Conservation (phyloP, 1,140 invertebrate species). For the Sweltsa coloradensis region DNA sequence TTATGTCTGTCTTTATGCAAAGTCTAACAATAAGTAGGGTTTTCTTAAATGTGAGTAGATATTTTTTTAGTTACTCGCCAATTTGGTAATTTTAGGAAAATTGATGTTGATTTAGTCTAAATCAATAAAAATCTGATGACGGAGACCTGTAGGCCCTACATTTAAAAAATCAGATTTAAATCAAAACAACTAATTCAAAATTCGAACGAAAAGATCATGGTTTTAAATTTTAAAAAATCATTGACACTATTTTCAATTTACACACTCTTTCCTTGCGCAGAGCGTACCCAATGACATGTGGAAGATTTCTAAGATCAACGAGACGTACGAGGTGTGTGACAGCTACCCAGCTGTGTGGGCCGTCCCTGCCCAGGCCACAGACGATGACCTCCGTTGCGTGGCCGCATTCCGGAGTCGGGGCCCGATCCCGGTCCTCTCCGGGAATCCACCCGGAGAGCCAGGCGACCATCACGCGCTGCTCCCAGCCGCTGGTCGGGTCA, state of each 20-base stretch:
- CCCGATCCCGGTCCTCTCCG: slow-evolving; percentile 85
- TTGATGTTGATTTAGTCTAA: too few species aligned
- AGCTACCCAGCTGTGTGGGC: slow-evolving; percentile 93
- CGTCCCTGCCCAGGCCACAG: slow-evolving; percentile 74
- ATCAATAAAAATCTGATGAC: too few species aligned
- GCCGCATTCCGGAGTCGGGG: slow-evolving; percentile 76
- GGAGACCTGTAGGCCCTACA: too few species aligned
- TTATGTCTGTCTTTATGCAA: too few species aligned
- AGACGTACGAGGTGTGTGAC: slow-evolving; percentile 87
- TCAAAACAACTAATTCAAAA: too few species aligned
- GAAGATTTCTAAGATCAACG: slow-evolving; percentile 90
- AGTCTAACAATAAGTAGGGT: too few species aligned
- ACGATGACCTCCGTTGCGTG: slow-evolving; percentile 77
- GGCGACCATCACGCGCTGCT: slow-evolving; percentile 90
- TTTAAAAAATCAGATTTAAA: too few species aligned
- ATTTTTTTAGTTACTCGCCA: too few species aligned
- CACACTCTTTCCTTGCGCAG: slow-evolving; percentile 41
- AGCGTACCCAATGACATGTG: slow-evolving; percentile 92
- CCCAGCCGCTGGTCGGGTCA: slow-evolving; percentile 88
- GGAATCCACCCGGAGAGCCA: slow-evolving; percentile 95
- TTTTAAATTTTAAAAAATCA: too few species aligned
- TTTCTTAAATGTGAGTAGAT: too few species aligned
- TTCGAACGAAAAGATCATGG: too few species aligned
- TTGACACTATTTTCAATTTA: background rate
- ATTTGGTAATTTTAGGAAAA: too few species aligned